A percentile compares a stretch with the other conserved stretches of the same genome.
These are phyloP conservation scores for Hyles euphorbiae DNA, from an alignment of 1,140 invertebrate species.

Conservation along the genomic window DNA sequence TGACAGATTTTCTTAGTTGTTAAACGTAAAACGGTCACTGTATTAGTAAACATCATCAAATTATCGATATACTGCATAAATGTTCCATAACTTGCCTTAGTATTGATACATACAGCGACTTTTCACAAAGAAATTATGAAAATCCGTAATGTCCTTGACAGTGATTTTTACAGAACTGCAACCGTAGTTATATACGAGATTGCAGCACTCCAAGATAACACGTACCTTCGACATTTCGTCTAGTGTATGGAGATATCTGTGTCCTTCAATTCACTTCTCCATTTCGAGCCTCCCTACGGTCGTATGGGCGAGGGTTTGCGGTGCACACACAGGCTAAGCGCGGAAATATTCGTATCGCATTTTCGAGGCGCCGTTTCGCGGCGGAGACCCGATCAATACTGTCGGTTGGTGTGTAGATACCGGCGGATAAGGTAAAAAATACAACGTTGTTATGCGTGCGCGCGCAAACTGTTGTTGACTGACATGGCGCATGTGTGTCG, in stretches of 20 bases:
- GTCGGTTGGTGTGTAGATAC: conserved; percentile 40
- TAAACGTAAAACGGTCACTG: too few relatives aligned
- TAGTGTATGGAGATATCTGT: conserved; percentile 20
- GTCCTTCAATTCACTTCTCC: conserved; percentile 37
- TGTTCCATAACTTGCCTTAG: too few relatives aligned
- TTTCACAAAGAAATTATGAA: not conserved
- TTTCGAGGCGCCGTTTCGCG: conserved; percentile 60
- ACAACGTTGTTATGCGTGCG: conserved; percentile 53
- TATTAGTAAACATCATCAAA: too few relatives aligned
- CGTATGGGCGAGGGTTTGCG: conserved; percentile 6
- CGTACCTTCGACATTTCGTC: conserved; percentile 67
- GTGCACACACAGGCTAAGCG: conserved; percentile 35
- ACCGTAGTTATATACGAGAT: not conserved
- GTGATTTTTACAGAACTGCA: conserved; percentile 38
- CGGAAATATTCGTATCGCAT: conserved; percentile 52
- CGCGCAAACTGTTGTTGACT: conserved; percentile 67
- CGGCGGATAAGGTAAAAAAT: conserved; percentile 64
- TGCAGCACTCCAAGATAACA: conserved; percentile 12
- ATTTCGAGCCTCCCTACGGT: conserved; percentile 20
- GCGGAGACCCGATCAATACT: conserved; percentile 70
- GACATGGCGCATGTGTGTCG: conserved; percentile 50
- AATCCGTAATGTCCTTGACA: conserved; percentile 45
- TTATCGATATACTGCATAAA: too few relatives aligned
- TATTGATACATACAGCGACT: too few relatives aligned
- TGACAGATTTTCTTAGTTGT: too few relatives aligned